A percentile compares a stretch with the other conserved stretches of the same genome.
Conservation (phyloP, 2,797 vertebrate genomes). For the Takifugu rubripes region DNA sequence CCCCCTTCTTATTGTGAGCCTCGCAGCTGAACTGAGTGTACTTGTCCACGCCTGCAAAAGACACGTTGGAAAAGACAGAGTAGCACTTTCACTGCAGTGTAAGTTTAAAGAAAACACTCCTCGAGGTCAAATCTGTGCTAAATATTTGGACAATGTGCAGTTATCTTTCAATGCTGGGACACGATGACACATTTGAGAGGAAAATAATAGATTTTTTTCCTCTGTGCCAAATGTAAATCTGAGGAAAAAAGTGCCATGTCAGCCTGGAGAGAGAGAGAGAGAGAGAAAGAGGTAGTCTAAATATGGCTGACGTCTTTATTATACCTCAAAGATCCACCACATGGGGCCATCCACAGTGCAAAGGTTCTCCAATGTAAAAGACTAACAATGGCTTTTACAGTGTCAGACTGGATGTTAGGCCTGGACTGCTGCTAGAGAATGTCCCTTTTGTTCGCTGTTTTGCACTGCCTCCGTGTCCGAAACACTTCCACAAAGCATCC, state of each 20-base stretch:
- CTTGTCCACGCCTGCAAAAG: slow-evolving; percentile 78
- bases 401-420: slow-evolving; percentile 33
- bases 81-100: neutral
- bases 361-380: neutral
- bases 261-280: slow-evolving; percentile 12
- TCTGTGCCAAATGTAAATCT: slow-evolving; percentile 12
- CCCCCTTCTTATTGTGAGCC: slow-evolving; percentile 86
- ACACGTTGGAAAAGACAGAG: slow-evolving; percentile 3
- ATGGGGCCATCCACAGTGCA: slow-evolving; percentile 20
- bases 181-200: neutral
- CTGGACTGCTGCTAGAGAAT: slow-evolving; percentile 62
- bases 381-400: slow-evolving; percentile 6
- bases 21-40: slow-evolving; percentile 87
- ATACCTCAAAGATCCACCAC: slow-evolving; percentile 22
- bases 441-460: slow-evolving; percentile 68
- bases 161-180: neutral
- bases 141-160: neutral
- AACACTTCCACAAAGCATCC: slow-evolving; percentile 49
- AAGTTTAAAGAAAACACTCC: neutral
- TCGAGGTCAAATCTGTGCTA: slow-evolving; percentile 14
- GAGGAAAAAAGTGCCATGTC: slow-evolving; percentile 5
- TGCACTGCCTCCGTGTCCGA: slow-evolving; percentile 51
- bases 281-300: slow-evolving; percentile 1
- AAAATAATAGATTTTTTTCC: slow-evolving; percentile 1
- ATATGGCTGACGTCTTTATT: slow-evolving; percentile 23